Percentiles rank a stretch among this genome's conserved stretches.
Evolutionary conservation across 1,140 invertebrate species (phyloP).

Genomic region (Mylabris phalerata): DNA sequence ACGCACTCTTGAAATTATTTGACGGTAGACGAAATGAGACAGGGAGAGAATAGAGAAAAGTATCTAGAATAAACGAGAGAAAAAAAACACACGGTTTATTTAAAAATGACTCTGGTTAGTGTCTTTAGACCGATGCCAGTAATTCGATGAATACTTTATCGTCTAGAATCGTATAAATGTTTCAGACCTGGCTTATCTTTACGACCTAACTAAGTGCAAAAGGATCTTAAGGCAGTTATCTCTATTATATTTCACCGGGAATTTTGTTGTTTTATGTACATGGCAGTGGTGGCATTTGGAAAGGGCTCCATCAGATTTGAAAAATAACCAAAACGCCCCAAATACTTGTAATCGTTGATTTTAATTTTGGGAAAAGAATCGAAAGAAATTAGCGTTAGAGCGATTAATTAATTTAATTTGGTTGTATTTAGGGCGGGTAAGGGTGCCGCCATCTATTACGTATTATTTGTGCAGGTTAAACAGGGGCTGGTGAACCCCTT

Average conservation of each 20-base stretch:
- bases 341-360: no score
- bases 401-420: not conserved
- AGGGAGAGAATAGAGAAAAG: not conserved
- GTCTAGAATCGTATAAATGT: conserved; percentile 24
- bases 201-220: conserved; percentile 20
- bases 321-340: no score
- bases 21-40: conserved; percentile 10
- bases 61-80: not conserved
- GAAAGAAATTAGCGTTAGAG: not conserved
- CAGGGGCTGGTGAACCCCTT: no score
- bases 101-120: conserved; percentile 16
- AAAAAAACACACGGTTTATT: not conserved
- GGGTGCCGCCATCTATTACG: no score
- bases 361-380: no score
- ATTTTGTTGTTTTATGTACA: conserved; percentile 5
- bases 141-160: conserved; percentile 28
- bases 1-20: conserved; percentile 2
- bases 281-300: not conserved
- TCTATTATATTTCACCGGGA: conserved; percentile 10
- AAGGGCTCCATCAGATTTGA: no score
- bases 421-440: no score
- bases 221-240: conserved; percentile 16
- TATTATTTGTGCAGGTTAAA: no score
- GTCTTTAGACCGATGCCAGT: conserved; percentile 16
- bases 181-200: conserved; percentile 23